These are phyloP conservation scores for Macrosteles quadrilineatus DNA, from an alignment of 1,140 invertebrate genomes.

Conservation along the genomic window DNA sequence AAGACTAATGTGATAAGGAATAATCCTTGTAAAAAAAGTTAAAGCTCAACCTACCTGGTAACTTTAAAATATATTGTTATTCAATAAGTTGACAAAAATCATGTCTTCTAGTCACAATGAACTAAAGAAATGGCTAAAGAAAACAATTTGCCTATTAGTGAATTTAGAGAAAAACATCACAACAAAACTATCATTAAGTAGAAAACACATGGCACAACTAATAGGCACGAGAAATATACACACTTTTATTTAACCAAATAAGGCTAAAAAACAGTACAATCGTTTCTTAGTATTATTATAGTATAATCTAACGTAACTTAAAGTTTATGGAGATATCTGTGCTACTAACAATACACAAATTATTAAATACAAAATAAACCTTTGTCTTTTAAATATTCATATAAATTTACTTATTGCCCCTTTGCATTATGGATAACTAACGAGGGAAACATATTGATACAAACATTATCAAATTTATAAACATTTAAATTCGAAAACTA, in stretches of 20 bases:
- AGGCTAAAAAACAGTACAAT: conserved; percentile 29
- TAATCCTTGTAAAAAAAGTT: too few relatives aligned
- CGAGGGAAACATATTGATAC: not conserved
- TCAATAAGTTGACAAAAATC: too few relatives aligned
- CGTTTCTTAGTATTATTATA: conserved; percentile 22
- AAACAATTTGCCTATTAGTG: too few relatives aligned
- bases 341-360: conserved; percentile 12
- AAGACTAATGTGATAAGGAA: too few relatives aligned
- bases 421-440: not conserved
- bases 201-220: too few relatives aligned
- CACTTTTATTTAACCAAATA: conserved; percentile 30
- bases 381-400: conserved; percentile 23
- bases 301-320: conserved; percentile 23
- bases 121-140: too few relatives aligned
- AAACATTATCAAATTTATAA: conserved; percentile 10
- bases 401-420: conserved; percentile 27
- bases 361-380: conserved; percentile 21
- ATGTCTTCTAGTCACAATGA: too few relatives aligned
- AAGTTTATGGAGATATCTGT: conserved; percentile 21
- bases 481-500: conserved; percentile 11
- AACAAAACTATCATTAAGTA: too few relatives aligned
- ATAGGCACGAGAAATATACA: conserved; percentile 4
- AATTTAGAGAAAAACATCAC: too few relatives aligned
- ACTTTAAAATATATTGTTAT: too few relatives aligned
- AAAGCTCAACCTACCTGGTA: too few relatives aligned